Evolutionary conservation across 1,140 invertebrate genomes (phyloP).

Genomic region (Diorhabda carinulata): DNA sequence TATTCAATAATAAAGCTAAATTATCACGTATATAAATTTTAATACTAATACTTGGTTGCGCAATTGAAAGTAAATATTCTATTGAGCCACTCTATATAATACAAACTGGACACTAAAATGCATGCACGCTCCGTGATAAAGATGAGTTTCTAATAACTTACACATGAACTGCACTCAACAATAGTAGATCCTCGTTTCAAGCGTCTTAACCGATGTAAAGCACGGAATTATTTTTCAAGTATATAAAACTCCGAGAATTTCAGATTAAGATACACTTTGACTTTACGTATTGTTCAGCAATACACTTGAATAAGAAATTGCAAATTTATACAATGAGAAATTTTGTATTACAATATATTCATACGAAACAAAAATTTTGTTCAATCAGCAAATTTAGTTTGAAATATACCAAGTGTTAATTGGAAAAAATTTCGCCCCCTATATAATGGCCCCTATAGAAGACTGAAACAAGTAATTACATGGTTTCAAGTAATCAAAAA

Average conservation of each 20-base stretch:
- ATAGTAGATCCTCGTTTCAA: constrained; percentile 27
- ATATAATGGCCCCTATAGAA: too few relatives aligned
- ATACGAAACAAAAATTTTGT: background rate
- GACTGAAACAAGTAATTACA: too few relatives aligned
- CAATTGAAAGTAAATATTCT: too few relatives aligned
- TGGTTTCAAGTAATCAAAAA: too few relatives aligned
- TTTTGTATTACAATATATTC: constrained; percentile 11
- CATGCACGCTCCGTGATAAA: constrained; percentile 25
- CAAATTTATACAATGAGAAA: constrained; percentile 9
- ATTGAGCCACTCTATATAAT: constrained; percentile 5
- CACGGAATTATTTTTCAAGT: constrained; percentile 33
- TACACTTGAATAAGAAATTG: constrained; percentile 40
- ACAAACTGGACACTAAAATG: constrained; percentile 19
- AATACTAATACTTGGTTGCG: too few relatives aligned
- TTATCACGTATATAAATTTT: too few relatives aligned
- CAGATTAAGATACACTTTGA: constrained; percentile 42
- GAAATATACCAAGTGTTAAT: too few relatives aligned
- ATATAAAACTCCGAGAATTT: constrained; percentile 34
- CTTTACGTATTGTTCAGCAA: constrained; percentile 38
- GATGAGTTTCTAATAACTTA: constrained; percentile 24
- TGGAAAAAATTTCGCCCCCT: too few relatives aligned
- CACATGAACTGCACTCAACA: constrained; percentile 28
- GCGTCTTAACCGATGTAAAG: constrained; percentile 33
- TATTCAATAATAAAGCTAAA: too few relatives aligned
- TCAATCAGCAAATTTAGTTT: too few relatives aligned